A percentile compares a stretch with the other conserved stretches of the same genome.
These are phyloP conservation scores for Echinarachnius parma DNA, from an alignment of 53 echinoderm and acorn worm species.

Conservation along the genomic window DNA sequence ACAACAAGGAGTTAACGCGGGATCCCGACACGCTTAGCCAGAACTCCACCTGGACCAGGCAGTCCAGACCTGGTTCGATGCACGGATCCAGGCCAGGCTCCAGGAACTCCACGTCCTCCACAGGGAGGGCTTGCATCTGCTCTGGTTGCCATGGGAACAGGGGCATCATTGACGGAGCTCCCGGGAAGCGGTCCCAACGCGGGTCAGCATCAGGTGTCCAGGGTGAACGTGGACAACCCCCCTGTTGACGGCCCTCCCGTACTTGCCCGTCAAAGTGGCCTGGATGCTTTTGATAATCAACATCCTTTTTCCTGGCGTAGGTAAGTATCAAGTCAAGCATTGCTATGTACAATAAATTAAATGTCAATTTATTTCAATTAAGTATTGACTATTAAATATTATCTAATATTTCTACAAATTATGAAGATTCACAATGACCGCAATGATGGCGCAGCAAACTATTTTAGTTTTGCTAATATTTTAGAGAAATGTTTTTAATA, in stretches of 20 bases:
- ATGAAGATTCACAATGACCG: neutral
- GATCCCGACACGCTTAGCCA: constrained; percentile 39
- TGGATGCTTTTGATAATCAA: constrained; percentile 64
- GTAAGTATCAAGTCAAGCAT: constrained; percentile 39
- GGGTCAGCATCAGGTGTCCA: neutral
- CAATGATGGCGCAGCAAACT: neutral
- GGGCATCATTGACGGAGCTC: constrained; percentile 25
- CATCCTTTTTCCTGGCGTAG: constrained; percentile 72
- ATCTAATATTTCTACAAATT: no score
- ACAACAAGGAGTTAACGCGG: neutral
- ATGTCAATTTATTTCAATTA: neutral
- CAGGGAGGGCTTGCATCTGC: constrained; percentile 22
- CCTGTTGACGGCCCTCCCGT: constrained; percentile 68
- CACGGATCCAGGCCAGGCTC: constrained; percentile 25
- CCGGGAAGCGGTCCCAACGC: neutral
- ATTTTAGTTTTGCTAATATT: neutral
- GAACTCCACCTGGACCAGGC: constrained; percentile 34
- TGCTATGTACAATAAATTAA: neutral
- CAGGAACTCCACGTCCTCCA: constrained; percentile 16
- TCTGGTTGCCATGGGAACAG: constrained; percentile 11
- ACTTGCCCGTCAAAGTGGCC: constrained; percentile 66
- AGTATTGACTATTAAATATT: no score
- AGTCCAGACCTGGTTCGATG: constrained; percentile 13
- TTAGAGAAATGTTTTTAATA: neutral
- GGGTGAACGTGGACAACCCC: constrained; percentile 37